A percentile compares a stretch with the other conserved stretches of the same genome.
phyloP scores from a whole-genome alignment of 2,113 vertebrate species.

The Procavia capensis region DNA sequence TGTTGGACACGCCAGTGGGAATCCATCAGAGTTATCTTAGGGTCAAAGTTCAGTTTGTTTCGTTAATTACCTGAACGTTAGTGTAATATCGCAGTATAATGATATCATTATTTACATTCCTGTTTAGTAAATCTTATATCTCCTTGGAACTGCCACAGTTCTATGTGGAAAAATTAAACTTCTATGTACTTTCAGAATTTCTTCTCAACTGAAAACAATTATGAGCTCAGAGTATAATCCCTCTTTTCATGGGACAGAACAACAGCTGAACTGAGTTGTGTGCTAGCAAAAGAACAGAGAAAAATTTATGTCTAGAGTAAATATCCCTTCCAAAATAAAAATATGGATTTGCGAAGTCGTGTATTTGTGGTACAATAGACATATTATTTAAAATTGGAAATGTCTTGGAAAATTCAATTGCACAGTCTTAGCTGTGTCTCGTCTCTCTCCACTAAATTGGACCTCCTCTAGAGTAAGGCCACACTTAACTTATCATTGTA shows the following conservation, averaged over 20 bases:
- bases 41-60: slow-evolving; percentile 34
- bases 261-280: background rate
- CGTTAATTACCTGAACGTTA: slow-evolving; percentile 14
- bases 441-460: background rate
- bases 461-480: background rate
- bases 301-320: background rate
- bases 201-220: background rate
- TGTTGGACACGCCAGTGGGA: background rate
- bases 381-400: slow-evolving; percentile 15
- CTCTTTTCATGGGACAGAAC: background rate
- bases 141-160: background rate
- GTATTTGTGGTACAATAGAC: background rate
- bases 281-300: background rate
- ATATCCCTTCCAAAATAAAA: slow-evolving; percentile 35
- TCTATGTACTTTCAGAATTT: background rate
- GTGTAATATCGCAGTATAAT: background rate
- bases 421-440: background rate
- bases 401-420: background rate
- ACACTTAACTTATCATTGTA: background rate
- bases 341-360: background rate
- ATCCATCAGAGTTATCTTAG: background rate
- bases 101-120: slow-evolving; percentile 26
- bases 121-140: slow-evolving; percentile 34
- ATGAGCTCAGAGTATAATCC: background rate
- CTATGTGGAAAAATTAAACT: slow-evolving; percentile 1